Evolutionary conservation across 1,140 invertebrate genomes (phyloP).

Genomic region (Belonocnema kinseyi): DNA sequence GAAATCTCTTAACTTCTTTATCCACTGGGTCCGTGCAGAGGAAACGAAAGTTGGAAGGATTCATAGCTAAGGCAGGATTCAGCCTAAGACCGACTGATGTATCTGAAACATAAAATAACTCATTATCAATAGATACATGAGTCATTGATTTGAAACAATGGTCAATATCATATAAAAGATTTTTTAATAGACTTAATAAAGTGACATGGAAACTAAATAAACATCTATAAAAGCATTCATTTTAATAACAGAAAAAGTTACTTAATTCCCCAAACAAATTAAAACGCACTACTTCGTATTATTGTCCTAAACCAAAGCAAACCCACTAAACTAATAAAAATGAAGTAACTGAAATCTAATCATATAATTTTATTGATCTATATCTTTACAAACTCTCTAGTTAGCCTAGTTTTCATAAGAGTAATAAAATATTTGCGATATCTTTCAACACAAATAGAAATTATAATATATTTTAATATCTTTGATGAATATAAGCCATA

Average conservation of each 20-base stretch:
- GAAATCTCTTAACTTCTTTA: slow-evolving; percentile 65
- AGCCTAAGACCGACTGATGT: not conserved
- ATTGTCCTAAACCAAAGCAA: too few species aligned
- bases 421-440: not conserved
- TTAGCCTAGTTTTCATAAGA: not conserved
- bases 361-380: not conserved
- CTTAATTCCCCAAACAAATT: too few species aligned
- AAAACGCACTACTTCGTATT: too few species aligned
- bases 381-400: not conserved
- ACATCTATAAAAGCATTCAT: too few species aligned
- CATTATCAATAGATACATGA: slow-evolving; percentile 6
- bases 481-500: not conserved
- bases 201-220: not conserved
- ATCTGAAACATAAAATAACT: slow-evolving; percentile 22
- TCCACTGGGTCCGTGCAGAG: not conserved
- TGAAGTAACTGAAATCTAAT: too few species aligned
- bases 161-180: not conserved
- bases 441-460: slow-evolving; percentile 1
- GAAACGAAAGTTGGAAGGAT: slow-evolving; percentile 30
- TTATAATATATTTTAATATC: not conserved
- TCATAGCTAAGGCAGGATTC: slow-evolving; percentile 6
- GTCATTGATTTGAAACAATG: slow-evolving; percentile 1
- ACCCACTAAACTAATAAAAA: too few species aligned
- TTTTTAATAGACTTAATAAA: not conserved
- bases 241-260: too few species aligned